Percentiles rank a stretch among this genome's conserved stretches.
phyloP scores from a whole-genome alignment of 2,113 vertebrate species.

The Prunella fulvescens region DNA sequence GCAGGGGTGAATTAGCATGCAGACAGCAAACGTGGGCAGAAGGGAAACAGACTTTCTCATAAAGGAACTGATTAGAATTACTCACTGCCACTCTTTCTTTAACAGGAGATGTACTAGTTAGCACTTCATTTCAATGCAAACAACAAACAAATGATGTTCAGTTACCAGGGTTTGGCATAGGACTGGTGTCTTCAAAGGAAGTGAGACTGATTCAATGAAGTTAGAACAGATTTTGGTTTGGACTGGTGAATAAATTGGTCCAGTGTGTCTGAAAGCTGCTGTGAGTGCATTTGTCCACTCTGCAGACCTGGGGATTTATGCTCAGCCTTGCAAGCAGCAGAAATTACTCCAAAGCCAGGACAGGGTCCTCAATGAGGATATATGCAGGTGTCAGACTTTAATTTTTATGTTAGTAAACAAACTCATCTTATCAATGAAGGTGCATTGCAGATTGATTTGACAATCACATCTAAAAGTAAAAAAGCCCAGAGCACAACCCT shows the following conservation, averaged over 20 bases:
- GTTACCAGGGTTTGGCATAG: not conserved
- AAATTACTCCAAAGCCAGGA: not conserved
- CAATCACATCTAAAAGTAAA: not conserved
- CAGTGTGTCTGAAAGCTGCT: not conserved
- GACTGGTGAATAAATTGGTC: not conserved
- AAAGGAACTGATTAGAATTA: constrained; percentile 42
- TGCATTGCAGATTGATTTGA: not conserved
- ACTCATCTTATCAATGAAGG: not conserved
- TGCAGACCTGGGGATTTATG: not conserved
- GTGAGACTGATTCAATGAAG: not conserved
- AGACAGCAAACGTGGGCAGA: constrained; percentile 41
- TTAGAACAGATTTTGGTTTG: not conserved
- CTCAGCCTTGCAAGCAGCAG: not conserved
- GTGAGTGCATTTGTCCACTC: not conserved
- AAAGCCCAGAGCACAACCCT: not conserved
- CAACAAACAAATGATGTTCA: constrained; percentile 27
- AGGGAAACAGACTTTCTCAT: constrained; percentile 51
- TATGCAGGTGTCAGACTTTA: not conserved
- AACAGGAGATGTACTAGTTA: constrained; percentile 43
- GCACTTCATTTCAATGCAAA: constrained; percentile 31
- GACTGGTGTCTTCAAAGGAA: constrained; percentile 8
- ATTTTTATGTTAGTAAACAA: not conserved
- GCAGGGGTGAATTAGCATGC: constrained; percentile 52
- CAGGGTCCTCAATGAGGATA: not conserved
- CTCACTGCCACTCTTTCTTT: constrained; percentile 11